These are phyloP conservation scores for Pheosia gnoma DNA, from an alignment of 2,888 invertebrate species.

Conservation along the genomic window DNA sequence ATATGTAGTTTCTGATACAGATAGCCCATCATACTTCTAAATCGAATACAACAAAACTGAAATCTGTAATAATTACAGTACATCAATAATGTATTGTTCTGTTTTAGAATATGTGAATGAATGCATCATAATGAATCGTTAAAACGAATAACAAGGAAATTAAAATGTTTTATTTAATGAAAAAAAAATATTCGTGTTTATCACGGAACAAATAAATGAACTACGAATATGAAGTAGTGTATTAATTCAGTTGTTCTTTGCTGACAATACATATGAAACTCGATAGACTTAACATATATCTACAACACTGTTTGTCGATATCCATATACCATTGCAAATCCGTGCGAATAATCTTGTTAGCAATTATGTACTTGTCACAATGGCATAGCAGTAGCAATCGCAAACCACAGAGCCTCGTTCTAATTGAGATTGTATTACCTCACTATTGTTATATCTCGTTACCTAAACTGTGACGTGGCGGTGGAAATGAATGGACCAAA, in stretches of 20 bases:
- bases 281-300: too few relatives aligned
- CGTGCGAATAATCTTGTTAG: slow-evolving; percentile 7
- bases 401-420: slow-evolving; percentile 65
- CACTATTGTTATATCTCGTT: slow-evolving; percentile 48
- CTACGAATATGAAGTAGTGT: too few relatives aligned
- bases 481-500: slow-evolving; percentile 29
- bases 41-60: not conserved
- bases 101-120: not conserved
- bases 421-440: slow-evolving; percentile 55
- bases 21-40: too few relatives aligned
- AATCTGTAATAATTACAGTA: not conserved
- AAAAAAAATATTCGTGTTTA: not conserved
- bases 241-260: too few relatives aligned
- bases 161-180: not conserved
- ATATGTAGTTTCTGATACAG: too few relatives aligned
- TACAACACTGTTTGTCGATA: not conserved
- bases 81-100: not conserved
- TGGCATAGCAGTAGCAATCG: slow-evolving; percentile 48
- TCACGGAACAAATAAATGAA: too few relatives aligned
- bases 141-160: not conserved
- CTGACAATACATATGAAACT: too few relatives aligned
- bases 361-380: slow-evolving; percentile 18
- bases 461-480: slow-evolving; percentile 42
- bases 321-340: slow-evolving; percentile 1
- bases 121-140: not conserved